Conservation (phyloP, 2,888 invertebrate species). For the Antheraea assamensis region DNA sequence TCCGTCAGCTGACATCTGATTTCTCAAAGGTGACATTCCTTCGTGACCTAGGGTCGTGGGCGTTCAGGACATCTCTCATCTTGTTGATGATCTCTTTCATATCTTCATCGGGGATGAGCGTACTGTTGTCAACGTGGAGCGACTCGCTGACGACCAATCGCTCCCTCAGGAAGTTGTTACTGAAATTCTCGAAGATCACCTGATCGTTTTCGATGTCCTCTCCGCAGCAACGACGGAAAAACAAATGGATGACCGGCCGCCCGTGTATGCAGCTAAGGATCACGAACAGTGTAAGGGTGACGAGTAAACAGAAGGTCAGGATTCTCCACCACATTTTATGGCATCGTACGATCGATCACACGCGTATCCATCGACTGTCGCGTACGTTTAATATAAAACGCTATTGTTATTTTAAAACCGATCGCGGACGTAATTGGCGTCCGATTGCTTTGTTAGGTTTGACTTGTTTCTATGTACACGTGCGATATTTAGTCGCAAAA, state of each 20-base stretch:
- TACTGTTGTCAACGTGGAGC: conserved; percentile 42
- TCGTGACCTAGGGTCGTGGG: conserved; percentile 38
- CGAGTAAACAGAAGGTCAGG: conserved; percentile 64
- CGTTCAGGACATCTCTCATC: conserved; percentile 38
- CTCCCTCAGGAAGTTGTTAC: conserved; percentile 64
- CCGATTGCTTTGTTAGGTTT: conserved; percentile 47
- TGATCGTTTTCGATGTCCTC: conserved; percentile 71
- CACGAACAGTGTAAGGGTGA: conserved; percentile 59
- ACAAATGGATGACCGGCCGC: conserved; percentile 59
- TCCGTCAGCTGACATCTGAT: neutral
- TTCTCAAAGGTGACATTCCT: conserved; percentile 3
- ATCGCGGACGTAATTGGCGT: conserved; percentile 42
- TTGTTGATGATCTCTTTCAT: conserved; percentile 38
- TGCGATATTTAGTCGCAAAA: conserved; percentile 31
- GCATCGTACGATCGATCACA: conserved; percentile 20
- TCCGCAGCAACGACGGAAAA: conserved; percentile 64
- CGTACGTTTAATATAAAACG: conserved; percentile 23
- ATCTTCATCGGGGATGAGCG: conserved; percentile 37
- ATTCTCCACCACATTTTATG: conserved; percentile 69
- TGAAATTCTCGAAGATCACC: conserved; percentile 63
- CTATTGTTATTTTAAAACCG: conserved; percentile 47
- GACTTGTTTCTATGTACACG: conserved; percentile 29
- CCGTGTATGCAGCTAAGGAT: conserved; percentile 65
- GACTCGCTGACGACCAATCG: conserved; percentile 53
- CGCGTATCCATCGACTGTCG: conserved; percentile 18